Evolutionary conservation across 2,113 vertebrate genomes (phyloP), one percentile per base, ranked within the genome.

Genomic region (Amia ocellicauda): DNA sequence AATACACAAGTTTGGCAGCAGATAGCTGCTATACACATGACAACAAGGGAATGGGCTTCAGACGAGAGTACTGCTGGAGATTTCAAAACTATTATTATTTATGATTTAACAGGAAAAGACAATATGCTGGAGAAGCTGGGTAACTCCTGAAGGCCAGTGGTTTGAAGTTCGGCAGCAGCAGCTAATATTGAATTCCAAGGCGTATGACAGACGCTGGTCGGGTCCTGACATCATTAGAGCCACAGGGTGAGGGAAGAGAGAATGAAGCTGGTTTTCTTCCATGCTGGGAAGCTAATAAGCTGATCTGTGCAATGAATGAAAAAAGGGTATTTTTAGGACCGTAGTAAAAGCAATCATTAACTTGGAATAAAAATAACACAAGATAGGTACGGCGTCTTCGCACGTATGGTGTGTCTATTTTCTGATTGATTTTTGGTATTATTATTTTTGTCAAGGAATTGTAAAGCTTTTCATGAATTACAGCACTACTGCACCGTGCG

Each of bases 271-370:
- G 7, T 14, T 20, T 58, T 50, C 43, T 27, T 16, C 19, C 68
- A 66, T 60, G 64, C 73, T 61, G 78, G 78, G 70, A 76, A 52
- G 71, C 74, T 82, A 78, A 84, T 76, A 74, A 80, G 36, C 58
- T 66, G 54, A 40, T 51, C 50, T 62, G 69, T 62, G 77, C 63
- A 67, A 73, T 24, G 64, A 67, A 60, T 58, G 60, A 72, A 64
- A 70, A 67, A 54, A 11, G 31, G 31, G 11, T 36, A 36, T 36
- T 36, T 36, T 36, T 36, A 36, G 31, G 31, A 36, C 31, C 31
- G 11, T 36, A 36, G 5, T 7, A 47, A 47, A 47, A 17, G 14
- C n/a, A 19, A 47, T 47, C n/a, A 47, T 47, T 5, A 47, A 47
- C 8, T 19, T 47, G 5, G 45, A 19, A 47, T n/a, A 47, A 47